Conservation (phyloP, 2,797 vertebrate genomes). For the Lepus townsendii region DNA sequence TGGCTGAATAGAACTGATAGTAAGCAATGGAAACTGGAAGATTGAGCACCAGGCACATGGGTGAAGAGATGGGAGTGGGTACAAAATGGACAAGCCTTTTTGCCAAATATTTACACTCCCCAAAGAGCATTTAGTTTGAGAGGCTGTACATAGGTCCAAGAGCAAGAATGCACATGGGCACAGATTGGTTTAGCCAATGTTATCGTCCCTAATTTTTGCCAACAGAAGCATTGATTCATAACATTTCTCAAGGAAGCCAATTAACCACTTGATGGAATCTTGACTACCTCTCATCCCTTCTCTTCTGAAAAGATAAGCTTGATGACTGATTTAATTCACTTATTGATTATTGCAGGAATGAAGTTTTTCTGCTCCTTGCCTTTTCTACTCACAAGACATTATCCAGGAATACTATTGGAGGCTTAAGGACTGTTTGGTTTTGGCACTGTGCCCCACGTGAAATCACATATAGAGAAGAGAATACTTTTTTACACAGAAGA, state of each 20-base stretch:
- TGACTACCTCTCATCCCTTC: background rate
- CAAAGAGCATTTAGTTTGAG: background rate
- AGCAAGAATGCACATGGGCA: background rate
- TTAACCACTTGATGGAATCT: background rate
- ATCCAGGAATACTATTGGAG: too few species aligned
- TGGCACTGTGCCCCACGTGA: background rate
- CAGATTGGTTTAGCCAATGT: background rate
- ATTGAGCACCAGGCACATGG: background rate
- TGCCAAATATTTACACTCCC: too few species aligned
- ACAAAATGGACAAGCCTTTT: background rate
- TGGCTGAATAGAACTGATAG: background rate
- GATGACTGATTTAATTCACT: background rate
- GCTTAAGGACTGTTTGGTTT: background rate
- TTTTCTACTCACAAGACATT: background rate
- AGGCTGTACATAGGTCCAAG: background rate
- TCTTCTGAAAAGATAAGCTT: background rate
- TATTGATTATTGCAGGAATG: background rate
- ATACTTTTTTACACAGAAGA: background rate
- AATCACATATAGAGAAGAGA: background rate
- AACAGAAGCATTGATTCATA: background rate
- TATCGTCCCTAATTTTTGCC: background rate
- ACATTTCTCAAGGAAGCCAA: background rate
- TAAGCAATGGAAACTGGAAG: background rate
- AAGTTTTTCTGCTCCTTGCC: background rate
- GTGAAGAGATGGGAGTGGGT: background rate